Percentiles rank a stretch among this genome's conserved stretches.
phyloP scores from a whole-genome alignment of 35 echinoderm and acorn worm genomes.

The Stichopus chloronotus region DNA sequence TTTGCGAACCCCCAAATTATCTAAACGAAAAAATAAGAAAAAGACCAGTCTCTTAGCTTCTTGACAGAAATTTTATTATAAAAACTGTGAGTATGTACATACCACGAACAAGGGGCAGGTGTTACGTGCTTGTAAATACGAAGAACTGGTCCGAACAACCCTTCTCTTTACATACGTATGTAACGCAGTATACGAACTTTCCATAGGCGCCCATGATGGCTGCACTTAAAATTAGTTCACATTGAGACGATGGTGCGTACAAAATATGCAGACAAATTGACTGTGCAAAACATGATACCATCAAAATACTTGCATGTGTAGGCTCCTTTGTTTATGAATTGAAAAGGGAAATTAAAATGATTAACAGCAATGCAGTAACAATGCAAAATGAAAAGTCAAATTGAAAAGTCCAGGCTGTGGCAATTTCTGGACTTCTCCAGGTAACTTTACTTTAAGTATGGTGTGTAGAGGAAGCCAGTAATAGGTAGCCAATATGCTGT shows the following conservation, averaged over 20 bases:
- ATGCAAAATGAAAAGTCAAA: no score
- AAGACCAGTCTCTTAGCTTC: neutral
- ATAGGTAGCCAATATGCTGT: no score
- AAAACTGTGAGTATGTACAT: neutral
- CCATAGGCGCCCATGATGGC: no score
- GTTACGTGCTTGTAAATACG: neutral
- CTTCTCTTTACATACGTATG: neutral
- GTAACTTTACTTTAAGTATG: no score
- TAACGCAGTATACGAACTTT: no score
- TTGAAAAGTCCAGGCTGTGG: no score
- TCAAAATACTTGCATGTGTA: neutral
- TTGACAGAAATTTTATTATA: neutral
- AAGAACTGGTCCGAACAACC: neutral
- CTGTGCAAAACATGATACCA: neutral
- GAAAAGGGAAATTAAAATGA: no score
- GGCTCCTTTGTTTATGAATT: neutral
- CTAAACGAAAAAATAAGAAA: constrained; percentile 11
- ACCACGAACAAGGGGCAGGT: neutral
- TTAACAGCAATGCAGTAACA: no score
- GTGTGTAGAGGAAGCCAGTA: no score
- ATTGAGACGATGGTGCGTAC: no score
- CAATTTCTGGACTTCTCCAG: no score
- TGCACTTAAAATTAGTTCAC: no score
- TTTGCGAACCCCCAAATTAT: neutral
- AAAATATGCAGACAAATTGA: neutral